Evolutionary conservation across 2,888 invertebrate genomes (phyloP), one percentile per base, ranked within the genome.

Genomic region (Meandrusa payeni): DNA sequence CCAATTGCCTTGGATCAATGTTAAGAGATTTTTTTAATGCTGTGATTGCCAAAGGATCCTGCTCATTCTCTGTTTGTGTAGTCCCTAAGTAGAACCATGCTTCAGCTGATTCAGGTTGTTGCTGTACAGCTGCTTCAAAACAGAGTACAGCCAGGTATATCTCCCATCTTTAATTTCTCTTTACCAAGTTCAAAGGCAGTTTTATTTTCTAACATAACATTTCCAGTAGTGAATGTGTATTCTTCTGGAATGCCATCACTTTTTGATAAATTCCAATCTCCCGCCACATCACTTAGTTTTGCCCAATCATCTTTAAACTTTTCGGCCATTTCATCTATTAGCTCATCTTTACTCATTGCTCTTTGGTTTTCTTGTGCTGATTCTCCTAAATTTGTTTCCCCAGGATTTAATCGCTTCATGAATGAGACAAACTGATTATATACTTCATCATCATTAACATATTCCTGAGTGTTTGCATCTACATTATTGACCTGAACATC

Each of bases 1-100:
- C 90, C 33, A 94, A 80, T 75, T 97, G 97, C 5, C 90, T 88
- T 0, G 96, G 94, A 48, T 95, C 92, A 40, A 98, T 70, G 43
- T 92, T 90, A 32, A 97, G 70, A 45, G 97, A 97, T 74, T 93
- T 94, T 67, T 94, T 95, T 17, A 99, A 87, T 0, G 99, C 99
- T 29, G 95, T 92, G 60, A 99, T 99, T 5, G 97, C 97, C 55
- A 93, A 89, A 2, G 95, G 94, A 78, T 99, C 99, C 83, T 94
- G 97, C 87, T 99, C 99, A 86, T 99, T 99, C 89, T 99, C 97
- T 23, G 99, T 97, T 76, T 98, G 98, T 17, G 97, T 95, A 37
- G 94, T 94, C 5, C 98, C 98, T 31, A 98, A 83, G 20, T 94
- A 83, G 49, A 94, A 91, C 98, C 98, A 98, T 1, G 94, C 94